A percentile compares a stretch with the other conserved stretches of the same genome.
Conservation (phyloP, 2,113 vertebrate species). For the Rhea pennata region DNA sequence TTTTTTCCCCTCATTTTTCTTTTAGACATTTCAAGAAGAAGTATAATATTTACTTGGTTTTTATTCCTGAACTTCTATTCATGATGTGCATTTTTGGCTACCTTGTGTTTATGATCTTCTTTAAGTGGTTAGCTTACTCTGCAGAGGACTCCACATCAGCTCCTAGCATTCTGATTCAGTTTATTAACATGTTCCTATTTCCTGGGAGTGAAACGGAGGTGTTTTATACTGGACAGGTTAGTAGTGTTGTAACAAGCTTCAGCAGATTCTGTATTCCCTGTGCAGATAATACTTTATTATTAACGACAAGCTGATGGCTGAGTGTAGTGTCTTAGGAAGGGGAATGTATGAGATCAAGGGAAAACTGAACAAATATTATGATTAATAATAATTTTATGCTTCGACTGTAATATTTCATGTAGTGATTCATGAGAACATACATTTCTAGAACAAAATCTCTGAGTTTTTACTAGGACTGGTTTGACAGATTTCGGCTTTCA, state of each 20-base stretch:
- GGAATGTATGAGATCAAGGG: background rate
- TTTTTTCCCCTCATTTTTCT: background rate
- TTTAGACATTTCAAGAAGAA: constrained; percentile 89
- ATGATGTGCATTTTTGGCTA: constrained; percentile 95
- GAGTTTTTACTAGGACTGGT: background rate
- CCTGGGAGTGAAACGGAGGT: constrained; percentile 59
- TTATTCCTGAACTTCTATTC: constrained; percentile 94
- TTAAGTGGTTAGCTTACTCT: constrained; percentile 91
- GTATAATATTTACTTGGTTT: constrained; percentile 88
- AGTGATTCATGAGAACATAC: background rate
- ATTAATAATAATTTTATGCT: background rate
- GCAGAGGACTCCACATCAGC: constrained; percentile 79
- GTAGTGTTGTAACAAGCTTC: background rate
- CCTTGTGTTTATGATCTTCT: constrained; percentile 94
- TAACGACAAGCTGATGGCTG: background rate
- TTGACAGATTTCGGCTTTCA: background rate
- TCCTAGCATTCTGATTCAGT: constrained; percentile 95
- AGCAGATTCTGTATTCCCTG: background rate
- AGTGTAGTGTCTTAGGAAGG: background rate
- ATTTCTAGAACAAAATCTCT: background rate
- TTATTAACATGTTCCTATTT: constrained; percentile 98
- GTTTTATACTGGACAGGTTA: constrained; percentile 90
- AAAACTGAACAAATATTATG: background rate
- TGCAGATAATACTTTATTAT: background rate
- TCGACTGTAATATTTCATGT: background rate